Base-by-base conservation (phyloP, 1,140 invertebrate species). In the Brachionus plicatilis region DNA sequence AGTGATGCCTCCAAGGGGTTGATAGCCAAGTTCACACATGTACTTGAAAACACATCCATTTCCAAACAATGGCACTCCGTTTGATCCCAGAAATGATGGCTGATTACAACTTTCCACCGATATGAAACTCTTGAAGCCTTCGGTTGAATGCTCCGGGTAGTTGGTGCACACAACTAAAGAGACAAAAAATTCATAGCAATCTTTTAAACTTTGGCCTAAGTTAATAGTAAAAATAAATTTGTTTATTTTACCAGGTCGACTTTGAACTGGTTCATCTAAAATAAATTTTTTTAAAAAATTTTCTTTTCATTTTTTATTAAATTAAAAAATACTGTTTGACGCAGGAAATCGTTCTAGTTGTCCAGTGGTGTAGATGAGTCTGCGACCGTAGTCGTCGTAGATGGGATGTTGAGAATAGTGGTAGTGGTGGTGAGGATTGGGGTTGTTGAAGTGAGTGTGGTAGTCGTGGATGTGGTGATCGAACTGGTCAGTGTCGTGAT, bases 111-210 rank as follows among this genome's bases (percentile, higher is more conserved):
- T 68, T 27, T 82, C 79, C 14, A 82, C 79, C 5, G 79, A 82
- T 37, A 82, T 82, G 43, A 82, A 82, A 29, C 79, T 82, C 41
- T 82, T 82, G 14, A 82, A 82, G 11, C 79, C 79, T 68, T 82
- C 79, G 12, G 50, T 60, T 29, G 79, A 82, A 82, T 82, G 79
- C 20, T 82, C 79, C 14, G 79, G 79, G 65, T 82, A 82, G 43
- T 82, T 68, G 1, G 33, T 37, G 9, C 79, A 82, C 14, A 65
- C 50, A 60, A 82, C 79, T 82, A 65, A 20, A 20, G 33, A 11
- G 17, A 82, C 14, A 45, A 65, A 27, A 45, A 82, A 50, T 27
- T 56, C 6, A 65, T 24, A 45, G 65, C 11, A 66, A 47, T 47
- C 65, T 68, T 68, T 17, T 37, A 72, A 45, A 65, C 14, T 9